Evolutionary conservation across 2,113 vertebrate species (phyloP).

Genomic region (Tragelaphus imberbis): DNA sequence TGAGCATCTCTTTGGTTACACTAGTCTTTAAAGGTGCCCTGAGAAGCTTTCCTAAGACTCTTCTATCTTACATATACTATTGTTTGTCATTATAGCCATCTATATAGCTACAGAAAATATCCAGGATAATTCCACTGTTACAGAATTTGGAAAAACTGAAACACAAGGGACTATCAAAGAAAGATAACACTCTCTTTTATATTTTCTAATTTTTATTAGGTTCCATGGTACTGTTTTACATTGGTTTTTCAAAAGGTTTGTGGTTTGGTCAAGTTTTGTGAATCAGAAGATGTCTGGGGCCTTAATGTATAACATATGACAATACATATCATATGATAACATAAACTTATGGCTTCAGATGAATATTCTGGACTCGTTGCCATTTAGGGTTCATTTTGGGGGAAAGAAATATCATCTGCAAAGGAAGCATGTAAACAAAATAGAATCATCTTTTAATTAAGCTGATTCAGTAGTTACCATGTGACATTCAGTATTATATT

Average conservation of each 20-base stretch:
- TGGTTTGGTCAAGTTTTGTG: background rate
- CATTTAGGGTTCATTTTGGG: background rate
- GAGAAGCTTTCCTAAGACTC: background rate
- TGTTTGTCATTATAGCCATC: background rate
- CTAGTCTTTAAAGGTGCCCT: background rate
- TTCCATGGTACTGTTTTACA: background rate
- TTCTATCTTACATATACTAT: background rate
- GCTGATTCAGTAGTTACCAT: background rate
- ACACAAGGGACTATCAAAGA: background rate
- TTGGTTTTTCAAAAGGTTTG: background rate
- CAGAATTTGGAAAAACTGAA: background rate
- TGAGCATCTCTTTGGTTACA: background rate
- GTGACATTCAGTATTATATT: background rate
- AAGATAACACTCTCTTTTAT: background rate
- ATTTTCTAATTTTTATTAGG: background rate
- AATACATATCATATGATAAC: background rate
- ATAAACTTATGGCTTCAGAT: background rate
- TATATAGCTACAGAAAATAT: background rate
- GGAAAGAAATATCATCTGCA: background rate
- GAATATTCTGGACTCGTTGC: background rate
- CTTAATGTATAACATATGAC: background rate
- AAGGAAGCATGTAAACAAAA: background rate
- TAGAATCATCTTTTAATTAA: background rate
- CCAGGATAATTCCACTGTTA: background rate
- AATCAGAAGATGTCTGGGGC: background rate